Base-by-base conservation (phyloP, 2,113 vertebrate genomes). In the Microcebus ravelobensis region DNA sequence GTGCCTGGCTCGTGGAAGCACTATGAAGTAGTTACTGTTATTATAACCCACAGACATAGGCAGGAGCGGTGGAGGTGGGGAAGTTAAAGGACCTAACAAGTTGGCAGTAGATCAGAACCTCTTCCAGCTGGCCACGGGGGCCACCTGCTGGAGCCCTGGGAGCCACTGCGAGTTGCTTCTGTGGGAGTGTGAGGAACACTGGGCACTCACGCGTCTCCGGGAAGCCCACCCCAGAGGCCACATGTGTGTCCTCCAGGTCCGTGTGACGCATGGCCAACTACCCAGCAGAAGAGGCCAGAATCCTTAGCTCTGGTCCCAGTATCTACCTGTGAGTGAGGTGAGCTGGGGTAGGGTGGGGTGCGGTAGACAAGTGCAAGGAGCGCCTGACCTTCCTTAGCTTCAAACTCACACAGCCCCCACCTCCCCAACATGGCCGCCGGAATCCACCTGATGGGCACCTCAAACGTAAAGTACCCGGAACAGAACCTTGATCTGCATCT, bases 161-260 rank as follows among this genome's bases (percentile, higher is more conserved):
- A 84, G 21, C 52, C 34, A n/a, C 74, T 52, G 21, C 52, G 45
- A 36, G 11, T 63, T 77, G 55, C 42, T 36, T 84, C 27, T 36
- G 12, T 50, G 52, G n/a, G 57, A 27, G 9, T 48, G 6, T 13
- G 52, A 89, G n/a, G 50, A 14, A 17, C 25, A 2, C 29, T 7
- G 12, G 13, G 34, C 6, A 27, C 5, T n/a, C 2, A 8, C 12
- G 52, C 7, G 6, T 8, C 34, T 29, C 6, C 13, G 2, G 0
- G 27, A 18, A 55, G 27, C 20, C n/a, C 65, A 21, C 18, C 8
- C 13, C 45, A 15, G 39, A 61, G 74, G 90, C 31, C 36, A 55
- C 3, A 21, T 3, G 13, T 45, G 42, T 25, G 10, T 90, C 76
- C 83, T 82, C 34, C 67, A 70, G 65, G 57, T 45, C 39, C 1